Evolutionary conservation across 2,888 invertebrate species (phyloP).

Genomic region (Barypeithes pellucidus): DNA sequence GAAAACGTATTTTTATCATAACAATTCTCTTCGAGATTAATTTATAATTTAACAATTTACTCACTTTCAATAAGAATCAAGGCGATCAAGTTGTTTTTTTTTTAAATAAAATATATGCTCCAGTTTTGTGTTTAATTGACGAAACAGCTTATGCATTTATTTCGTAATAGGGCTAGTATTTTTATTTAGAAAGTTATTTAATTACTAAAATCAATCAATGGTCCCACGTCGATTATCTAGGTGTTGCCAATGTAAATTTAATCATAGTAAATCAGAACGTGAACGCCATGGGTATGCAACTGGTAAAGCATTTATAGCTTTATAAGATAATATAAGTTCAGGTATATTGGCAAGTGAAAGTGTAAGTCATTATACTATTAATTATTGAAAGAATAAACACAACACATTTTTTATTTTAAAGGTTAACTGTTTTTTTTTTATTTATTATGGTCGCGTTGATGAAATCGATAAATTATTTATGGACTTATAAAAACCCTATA

Average conservation of each 20-base stretch:
- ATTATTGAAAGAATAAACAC: slow-evolving; percentile 7
- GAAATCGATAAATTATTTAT: background rate
- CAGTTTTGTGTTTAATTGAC: slow-evolving; percentile 24
- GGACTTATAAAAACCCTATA: background rate
- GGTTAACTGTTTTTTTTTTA: slow-evolving; percentile 14
- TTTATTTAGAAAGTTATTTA: slow-evolving; percentile 32
- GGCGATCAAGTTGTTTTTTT: slow-evolving; percentile 56
- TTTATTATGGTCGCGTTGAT: slow-evolving; percentile 12
- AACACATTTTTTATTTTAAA: slow-evolving; percentile 24
- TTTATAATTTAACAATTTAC: slow-evolving; percentile 42
- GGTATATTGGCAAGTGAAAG: slow-evolving; percentile 23
- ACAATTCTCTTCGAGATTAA: slow-evolving; percentile 22
- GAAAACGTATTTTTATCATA: slow-evolving; percentile 27
- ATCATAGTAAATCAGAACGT: background rate
- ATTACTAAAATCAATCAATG: slow-evolving; percentile 29
- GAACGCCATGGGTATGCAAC: slow-evolving; percentile 20
- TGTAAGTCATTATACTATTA: slow-evolving; percentile 5
- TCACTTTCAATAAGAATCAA: slow-evolving; percentile 58
- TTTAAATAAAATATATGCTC: slow-evolving; percentile 26
- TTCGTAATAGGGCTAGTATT: slow-evolving; percentile 28
- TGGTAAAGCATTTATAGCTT: background rate
- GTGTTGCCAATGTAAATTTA: background rate
- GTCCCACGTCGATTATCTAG: background rate
- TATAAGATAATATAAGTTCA: background rate
- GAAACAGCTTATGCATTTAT: slow-evolving; percentile 20